A percentile compares a stretch with the other conserved stretches of the same genome.
Evolutionary conservation across 1,140 invertebrate genomes (phyloP).

Genomic region (Apocrypta bakeri): DNA sequence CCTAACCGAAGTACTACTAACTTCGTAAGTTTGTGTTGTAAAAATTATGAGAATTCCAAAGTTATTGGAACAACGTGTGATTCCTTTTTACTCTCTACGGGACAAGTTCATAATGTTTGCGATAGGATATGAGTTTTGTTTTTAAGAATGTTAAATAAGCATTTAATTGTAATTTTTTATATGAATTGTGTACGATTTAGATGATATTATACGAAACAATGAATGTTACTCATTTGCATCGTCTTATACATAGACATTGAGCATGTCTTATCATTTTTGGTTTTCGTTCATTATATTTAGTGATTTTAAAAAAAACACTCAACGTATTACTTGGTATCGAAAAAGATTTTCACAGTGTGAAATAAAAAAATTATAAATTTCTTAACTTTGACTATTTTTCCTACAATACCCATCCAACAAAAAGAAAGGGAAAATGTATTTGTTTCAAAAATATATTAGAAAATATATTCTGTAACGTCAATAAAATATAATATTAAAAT

Average conservation of each 20-base stretch:
- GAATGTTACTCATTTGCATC: neutral
- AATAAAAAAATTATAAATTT: constrained; percentile 35
- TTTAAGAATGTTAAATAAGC: constrained; percentile 20
- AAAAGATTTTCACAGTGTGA: constrained; percentile 20
- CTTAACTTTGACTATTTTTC: neutral
- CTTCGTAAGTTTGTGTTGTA: constrained; percentile 4
- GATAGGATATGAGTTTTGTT: neutral
- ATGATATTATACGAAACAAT: neutral
- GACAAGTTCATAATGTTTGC: neutral
- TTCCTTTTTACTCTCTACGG: neutral
- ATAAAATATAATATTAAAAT: too few relatives aligned
- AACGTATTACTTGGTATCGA: constrained; percentile 6
- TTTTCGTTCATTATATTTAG: neutral
- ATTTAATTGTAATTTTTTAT: constrained; percentile 33
- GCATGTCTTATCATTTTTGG: neutral
- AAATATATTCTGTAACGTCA: too few relatives aligned
- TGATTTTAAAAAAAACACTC: neutral
- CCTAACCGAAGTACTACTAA: neutral
- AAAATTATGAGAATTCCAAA: neutral
- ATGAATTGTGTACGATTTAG: neutral
- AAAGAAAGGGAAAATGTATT: neutral
- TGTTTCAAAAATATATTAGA: too few relatives aligned
- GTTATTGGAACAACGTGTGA: constrained; percentile 14
- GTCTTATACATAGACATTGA: neutral
- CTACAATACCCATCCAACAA: neutral